phyloP scores from a whole-genome alignment of 53 echinoderm and acorn worm genomes.

The Mesocentrotus franciscanus region DNA sequence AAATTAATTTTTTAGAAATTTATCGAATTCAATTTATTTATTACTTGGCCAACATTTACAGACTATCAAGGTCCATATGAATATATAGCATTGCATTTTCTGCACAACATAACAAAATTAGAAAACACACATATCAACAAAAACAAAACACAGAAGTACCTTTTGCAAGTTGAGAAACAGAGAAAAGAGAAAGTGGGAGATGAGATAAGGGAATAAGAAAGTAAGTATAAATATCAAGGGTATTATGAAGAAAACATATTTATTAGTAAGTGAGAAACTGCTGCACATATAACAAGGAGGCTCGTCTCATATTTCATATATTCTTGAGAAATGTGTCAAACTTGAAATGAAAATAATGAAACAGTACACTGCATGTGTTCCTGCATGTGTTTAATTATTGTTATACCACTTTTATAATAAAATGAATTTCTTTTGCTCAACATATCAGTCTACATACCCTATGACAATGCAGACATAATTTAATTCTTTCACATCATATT shows the following conservation, averaged over 20 bases:
- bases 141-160: background rate
- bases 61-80: background rate
- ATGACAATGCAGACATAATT: background rate
- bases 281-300: background rate
- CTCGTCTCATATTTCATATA: background rate
- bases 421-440: background rate
- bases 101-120: background rate
- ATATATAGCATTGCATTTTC: background rate
- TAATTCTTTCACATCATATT: background rate
- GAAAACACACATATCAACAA: background rate
- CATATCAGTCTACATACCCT: background rate
- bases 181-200: background rate
- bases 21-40: background rate
- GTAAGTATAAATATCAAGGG: background rate
- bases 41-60: background rate
- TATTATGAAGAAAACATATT: background rate
- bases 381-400: too few relatives aligned
- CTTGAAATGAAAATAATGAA: background rate
- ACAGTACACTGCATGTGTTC: too few relatives aligned
- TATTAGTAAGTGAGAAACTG: background rate
- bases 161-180: background rate
- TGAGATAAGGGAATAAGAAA: background rate
- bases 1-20: background rate
- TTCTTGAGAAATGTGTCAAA: background rate
- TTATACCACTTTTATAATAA: background rate